Evolutionary conservation across 2,113 vertebrate genomes (phyloP), one percentile per base, ranked within the genome.

Genomic region (Propithecus coquereli): DNA sequence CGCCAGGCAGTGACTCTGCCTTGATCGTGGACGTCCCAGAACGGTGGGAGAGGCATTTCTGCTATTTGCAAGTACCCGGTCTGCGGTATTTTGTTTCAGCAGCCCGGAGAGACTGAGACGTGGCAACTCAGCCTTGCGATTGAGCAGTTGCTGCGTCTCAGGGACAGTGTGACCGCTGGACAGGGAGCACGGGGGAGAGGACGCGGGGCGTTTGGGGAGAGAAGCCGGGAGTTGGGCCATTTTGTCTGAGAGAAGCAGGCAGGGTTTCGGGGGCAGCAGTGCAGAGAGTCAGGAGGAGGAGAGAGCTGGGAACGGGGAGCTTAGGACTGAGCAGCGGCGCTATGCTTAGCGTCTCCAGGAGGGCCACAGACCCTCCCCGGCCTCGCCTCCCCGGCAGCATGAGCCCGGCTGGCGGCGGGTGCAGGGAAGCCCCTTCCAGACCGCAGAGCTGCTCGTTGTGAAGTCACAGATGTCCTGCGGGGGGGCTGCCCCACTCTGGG

Each of bases 321-420:
- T n/a, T 8, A 13, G 40, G 47, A 20, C 23, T 0, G 52, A 5
- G 17, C 12, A 0, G 12, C 0, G 0, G 50, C 32, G 17, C n/a
- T n/a, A n/a, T n/a, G n/a, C n/a, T n/a, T n/a, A n/a, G n/a, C n/a
- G n/a, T 30, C n/a, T 45, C 37, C 7, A 20, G 83, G 63, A 73
- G 57, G 32, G 54, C 11, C 1, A 10, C 43, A 27, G 8, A 50
- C 87, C 77, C 43, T 17, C 2, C 0, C 57, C 11, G 20, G 45
- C 43, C 70, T 40, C n/a, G 0, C 45, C n/a, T n/a, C n/a, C n/a
- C n/a, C n/a, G 50, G 73, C 22, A 12, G 25, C 12, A 0, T 0
- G 4, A 34, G 50, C 61, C 68, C 16, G 43, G 34, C 50, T 0
- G 1, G 37, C 63, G 3, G 63, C 3, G 2, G 77, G 20, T 5